A percentile compares a stretch with the other conserved stretches of the same genome.
Conservation (phyloP, 1,140 invertebrate species). For the Copidosoma floridanum region DNA sequence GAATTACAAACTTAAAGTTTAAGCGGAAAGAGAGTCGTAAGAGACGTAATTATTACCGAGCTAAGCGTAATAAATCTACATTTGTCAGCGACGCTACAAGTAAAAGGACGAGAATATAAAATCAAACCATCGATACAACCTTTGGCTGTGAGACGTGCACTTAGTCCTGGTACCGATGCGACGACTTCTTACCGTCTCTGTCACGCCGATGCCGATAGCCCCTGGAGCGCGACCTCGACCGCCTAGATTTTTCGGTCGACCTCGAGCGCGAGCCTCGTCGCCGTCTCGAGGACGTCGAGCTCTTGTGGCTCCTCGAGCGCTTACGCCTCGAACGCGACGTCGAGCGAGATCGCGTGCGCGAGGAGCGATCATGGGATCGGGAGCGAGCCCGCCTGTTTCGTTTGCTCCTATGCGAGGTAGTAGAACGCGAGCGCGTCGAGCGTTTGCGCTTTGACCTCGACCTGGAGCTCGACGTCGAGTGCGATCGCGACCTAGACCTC, state of each 20-base stretch:
- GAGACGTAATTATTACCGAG: too few species aligned
- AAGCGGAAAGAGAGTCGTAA: too few species aligned
- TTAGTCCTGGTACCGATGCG: constrained; percentile 55
- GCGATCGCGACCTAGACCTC: constrained; percentile 29
- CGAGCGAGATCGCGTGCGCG: constrained; percentile 36
- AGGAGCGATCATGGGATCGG: constrained; percentile 41
- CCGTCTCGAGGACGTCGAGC: constrained; percentile 35
- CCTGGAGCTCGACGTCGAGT: constrained; percentile 43
- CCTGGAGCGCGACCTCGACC: constrained; percentile 46
- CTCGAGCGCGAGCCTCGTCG: constrained; percentile 36
- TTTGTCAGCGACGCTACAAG: background rate
- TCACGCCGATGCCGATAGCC: constrained; percentile 37
- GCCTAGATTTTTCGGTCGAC: constrained; percentile 38
- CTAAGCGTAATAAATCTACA: background rate
- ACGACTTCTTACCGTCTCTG: constrained; percentile 54
- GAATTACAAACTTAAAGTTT: too few species aligned
- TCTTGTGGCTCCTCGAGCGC: constrained; percentile 30
- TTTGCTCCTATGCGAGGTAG: constrained; percentile 22
- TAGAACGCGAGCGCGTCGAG: constrained; percentile 37
- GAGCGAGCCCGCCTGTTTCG: constrained; percentile 35
- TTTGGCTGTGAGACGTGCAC: constrained; percentile 35
- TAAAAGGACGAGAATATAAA: background rate
- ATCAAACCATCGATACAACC: constrained; percentile 46
- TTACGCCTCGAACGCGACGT: constrained; percentile 30
- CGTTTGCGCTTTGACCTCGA: constrained; percentile 39